phyloP scores from a whole-genome alignment of 2,888 invertebrate genomes.

The Conops quadrifasciatus region DNA sequence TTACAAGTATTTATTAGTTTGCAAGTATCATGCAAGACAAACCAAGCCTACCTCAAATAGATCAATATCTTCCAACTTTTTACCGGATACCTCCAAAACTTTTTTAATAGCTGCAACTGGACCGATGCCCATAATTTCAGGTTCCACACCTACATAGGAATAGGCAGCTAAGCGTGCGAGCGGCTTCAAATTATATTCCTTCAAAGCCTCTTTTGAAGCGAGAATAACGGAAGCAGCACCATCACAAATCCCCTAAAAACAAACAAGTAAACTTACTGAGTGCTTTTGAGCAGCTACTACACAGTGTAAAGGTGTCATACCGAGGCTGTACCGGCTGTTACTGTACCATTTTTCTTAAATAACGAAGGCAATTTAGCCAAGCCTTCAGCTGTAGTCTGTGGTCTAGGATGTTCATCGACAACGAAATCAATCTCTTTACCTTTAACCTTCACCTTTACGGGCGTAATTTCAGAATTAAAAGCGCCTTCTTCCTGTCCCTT shows the following conservation, averaged over 20 bases:
- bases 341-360: conserved; percentile 93
- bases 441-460: conserved; percentile 84
- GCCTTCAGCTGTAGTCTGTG: conserved; percentile 84
- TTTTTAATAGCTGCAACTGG: conserved; percentile 93
- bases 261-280: background rate
- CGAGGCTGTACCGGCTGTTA: conserved; percentile 94
- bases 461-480: conserved; percentile 90
- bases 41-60: conserved; percentile 79
- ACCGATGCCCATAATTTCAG: conserved; percentile 97
- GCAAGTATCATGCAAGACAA: background rate
- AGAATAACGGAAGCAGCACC: conserved; percentile 94
- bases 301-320: conserved; percentile 66
- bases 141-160: conserved; percentile 94
- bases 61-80: conserved; percentile 87
- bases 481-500: conserved; percentile 85
- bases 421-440: conserved; percentile 81
- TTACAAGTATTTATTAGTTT: too few species aligned
- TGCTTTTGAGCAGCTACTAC: background rate
- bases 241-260: conserved; percentile 75
- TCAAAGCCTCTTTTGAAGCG: conserved; percentile 89
- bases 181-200: conserved; percentile 82
- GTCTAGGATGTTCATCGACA: conserved; percentile 79
- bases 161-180: conserved; percentile 91
- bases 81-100: conserved; percentile 80
- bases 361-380: conserved; percentile 86